Conservation (phyloP, 2,888 invertebrate species). For the Tenthredo amoena region DNA sequence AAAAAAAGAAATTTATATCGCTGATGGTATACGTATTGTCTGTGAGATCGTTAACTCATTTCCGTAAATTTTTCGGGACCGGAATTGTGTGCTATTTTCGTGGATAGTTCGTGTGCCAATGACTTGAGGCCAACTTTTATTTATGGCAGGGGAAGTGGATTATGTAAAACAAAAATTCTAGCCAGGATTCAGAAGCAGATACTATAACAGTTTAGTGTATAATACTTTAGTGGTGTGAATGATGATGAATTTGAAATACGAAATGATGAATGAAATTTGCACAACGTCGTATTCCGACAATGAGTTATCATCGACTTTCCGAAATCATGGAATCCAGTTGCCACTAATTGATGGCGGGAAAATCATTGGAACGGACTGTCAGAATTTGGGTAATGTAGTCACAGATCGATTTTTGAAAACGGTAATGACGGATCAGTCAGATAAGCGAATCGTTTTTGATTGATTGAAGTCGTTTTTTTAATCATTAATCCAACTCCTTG, state of each 20-base stretch:
- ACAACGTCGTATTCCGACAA: background rate
- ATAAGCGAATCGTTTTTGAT: background rate
- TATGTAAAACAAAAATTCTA: background rate
- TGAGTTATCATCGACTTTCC: background rate
- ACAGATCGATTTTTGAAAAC: background rate
- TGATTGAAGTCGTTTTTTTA: background rate
- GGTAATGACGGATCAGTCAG: background rate
- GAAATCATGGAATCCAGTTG: background rate
- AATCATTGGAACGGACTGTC: background rate
- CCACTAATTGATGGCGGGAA: background rate
- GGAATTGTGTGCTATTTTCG: background rate
- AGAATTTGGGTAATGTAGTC: background rate
- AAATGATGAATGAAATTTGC: background rate
- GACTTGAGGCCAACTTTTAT: background rate
- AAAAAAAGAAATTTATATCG: background rate
- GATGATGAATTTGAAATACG: background rate
- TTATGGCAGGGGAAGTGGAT: background rate
- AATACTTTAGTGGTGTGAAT: background rate
- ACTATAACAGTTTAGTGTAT: background rate
- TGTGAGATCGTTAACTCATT: background rate
- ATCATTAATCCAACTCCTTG: background rate
- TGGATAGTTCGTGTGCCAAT: background rate
- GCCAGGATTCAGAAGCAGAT: background rate
- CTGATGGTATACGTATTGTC: background rate
- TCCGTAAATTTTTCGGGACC: background rate